A percentile compares a stretch with the other conserved stretches of the same genome.
Conservation (phyloP, 2,888 invertebrate genomes). For the Pyrochroa serraticornis region DNA sequence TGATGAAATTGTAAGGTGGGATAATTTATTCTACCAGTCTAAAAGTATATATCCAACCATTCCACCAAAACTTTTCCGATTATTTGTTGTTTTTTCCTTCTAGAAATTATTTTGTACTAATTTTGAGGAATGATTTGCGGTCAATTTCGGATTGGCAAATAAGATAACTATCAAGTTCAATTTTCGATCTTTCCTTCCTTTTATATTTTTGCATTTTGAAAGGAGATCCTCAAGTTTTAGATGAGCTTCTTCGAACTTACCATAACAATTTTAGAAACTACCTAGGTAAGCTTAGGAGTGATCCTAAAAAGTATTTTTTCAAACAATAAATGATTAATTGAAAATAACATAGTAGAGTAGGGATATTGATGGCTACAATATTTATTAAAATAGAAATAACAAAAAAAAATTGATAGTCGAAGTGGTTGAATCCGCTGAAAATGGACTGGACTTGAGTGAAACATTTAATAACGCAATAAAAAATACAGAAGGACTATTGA, state of each 20-base stretch:
- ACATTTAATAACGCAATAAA: constrained; percentile 2
- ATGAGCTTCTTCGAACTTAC: constrained; percentile 47
- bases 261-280: constrained; percentile 42
- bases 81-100: no score
- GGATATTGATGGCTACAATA: constrained; percentile 29
- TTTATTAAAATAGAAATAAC: constrained; percentile 17
- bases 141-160: constrained; percentile 38
- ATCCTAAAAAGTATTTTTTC: constrained; percentile 46
- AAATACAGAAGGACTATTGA: constrained; percentile 5
- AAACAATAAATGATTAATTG: constrained; percentile 36
- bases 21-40: no score
- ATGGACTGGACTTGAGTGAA: background rate
- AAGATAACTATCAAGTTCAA: constrained; percentile 36
- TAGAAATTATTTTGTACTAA: no score
- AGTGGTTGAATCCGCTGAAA: constrained; percentile 17
- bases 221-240: constrained; percentile 42
- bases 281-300: constrained; percentile 39
- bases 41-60: no score
- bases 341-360: constrained; percentile 38
- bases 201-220: constrained; percentile 47
- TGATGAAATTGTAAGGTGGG: no score
- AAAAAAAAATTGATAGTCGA: constrained; percentile 20
- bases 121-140: no score
- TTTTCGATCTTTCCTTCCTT: constrained; percentile 49
- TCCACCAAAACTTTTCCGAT: no score